Conservation (phyloP, 2,797 vertebrate species). For the Rhynchonycteris naso region DNA sequence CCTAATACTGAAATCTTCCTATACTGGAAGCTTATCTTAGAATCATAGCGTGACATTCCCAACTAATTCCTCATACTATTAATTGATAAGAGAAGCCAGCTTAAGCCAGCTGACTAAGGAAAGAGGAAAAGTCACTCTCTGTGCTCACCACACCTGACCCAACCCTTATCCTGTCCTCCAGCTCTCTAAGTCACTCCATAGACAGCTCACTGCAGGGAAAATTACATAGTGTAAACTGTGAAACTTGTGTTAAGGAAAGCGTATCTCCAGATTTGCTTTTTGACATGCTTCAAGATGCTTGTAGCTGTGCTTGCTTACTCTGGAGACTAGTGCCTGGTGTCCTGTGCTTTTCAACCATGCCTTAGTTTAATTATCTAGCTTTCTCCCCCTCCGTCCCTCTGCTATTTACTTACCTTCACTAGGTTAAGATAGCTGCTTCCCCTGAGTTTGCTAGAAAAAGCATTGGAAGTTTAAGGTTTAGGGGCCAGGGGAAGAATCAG, state of each 20-base stretch:
- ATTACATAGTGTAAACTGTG: slow-evolving; percentile 80
- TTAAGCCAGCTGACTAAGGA: not conserved
- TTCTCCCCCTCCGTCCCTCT: slow-evolving; percentile 61
- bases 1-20: not conserved
- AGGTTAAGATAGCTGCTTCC: slow-evolving; percentile 35
- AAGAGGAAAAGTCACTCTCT: slow-evolving; percentile 42
- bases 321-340: slow-evolving; percentile 74
- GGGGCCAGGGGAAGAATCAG: not conserved
- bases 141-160: slow-evolving; percentile 21
- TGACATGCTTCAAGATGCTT: slow-evolving; percentile 76
- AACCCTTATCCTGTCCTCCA: not conserved
- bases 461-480: slow-evolving; percentile 72
- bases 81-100: slow-evolving; percentile 53
- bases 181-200: slow-evolving; percentile 1
- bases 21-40: not conserved
- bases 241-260: slow-evolving; percentile 81
- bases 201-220: slow-evolving; percentile 83
- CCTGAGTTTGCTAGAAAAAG: slow-evolving; percentile 73
- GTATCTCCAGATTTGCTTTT: slow-evolving; percentile 79
- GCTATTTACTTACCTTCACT: slow-evolving; percentile 49
- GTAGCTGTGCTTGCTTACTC: slow-evolving; percentile 75
- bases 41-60: not conserved
- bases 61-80: not conserved
- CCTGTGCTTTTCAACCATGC: slow-evolving; percentile 70
- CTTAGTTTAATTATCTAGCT: slow-evolving; percentile 71